Evolutionary conservation across 2,888 invertebrate genomes (phyloP), one percentile per base, ranked within the genome.

Genomic region (Hydrotaea diabolus): DNA sequence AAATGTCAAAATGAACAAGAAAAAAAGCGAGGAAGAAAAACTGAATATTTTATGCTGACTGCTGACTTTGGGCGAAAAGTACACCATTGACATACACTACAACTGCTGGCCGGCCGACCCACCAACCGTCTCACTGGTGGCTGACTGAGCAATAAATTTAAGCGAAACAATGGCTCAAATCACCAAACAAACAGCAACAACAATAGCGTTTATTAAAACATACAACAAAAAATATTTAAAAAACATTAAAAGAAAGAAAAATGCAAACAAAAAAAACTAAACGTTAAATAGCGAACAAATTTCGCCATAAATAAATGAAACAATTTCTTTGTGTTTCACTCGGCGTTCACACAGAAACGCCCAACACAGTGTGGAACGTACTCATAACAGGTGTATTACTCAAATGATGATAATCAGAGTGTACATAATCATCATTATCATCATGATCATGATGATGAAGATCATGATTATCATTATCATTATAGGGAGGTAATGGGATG

Each of bases 11-110:
- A 23, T 46, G 13, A 31, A 31, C 31, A 31, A 31, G 23, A 73
- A 57, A 11, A 73, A 66, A 31, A 31, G 2, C 31, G 7, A 31
- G 31, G 7, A 69, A 43, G 23, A 73, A 57, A 8, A 73, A 66
- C 21, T 19, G 13, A 62, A 53, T 7, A 53, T 55, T 62, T 9
- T n/a, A n/a, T n/a, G n/a, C n/a, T n/a, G n/a, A n/a, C n/a, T 85
- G 81, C 66, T 79, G 84, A 85, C n/a, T 75, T 31, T 62, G 71
- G 62, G 55, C 59, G 43, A 80, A 77, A 39, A 43, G 59, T 19
- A 77, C 23, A 79, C 77, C 78, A 81, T 79, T 84, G 84, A 78
- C 77, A 84, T 66, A 72, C 49, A 49, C 49, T n/a, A 49, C 2
- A 43, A n/a, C n/a, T n/a, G n/a, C n/a, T n/a, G n/a, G n/a, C n/a